These are phyloP conservation scores for Coenonympha glycerion DNA, from an alignment of 2,888 invertebrate species.

Conservation along the genomic window DNA sequence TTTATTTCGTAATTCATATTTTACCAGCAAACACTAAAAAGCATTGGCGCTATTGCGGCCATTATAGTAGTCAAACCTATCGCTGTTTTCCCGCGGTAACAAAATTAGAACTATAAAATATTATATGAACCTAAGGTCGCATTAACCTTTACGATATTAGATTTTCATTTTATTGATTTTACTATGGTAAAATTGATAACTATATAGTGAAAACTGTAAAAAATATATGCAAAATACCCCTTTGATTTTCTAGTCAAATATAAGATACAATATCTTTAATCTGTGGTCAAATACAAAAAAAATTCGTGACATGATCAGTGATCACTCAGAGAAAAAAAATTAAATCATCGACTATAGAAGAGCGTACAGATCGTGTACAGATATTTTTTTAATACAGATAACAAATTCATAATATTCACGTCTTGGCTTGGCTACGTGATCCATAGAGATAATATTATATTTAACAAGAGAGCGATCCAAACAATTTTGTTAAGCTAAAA, in stretches of 20 bases:
- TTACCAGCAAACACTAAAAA: constrained; percentile 61
- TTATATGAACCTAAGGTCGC: constrained; percentile 25
- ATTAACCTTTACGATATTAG: constrained; percentile 17
- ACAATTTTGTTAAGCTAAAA: no score
- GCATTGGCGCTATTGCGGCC: constrained; percentile 76
- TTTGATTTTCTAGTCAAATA: constrained; percentile 22
- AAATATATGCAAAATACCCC: constrained; percentile 24
- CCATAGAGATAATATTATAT: no score
- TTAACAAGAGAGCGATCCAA: no score
- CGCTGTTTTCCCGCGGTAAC: constrained; percentile 72
- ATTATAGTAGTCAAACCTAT: constrained; percentile 71
- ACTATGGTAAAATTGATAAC: constrained; percentile 11
- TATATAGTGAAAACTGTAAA: constrained; percentile 11
- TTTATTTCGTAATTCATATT: constrained; percentile 49
- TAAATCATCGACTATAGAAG: no score
- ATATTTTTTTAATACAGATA: no score
- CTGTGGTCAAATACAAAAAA: constrained; percentile 26
- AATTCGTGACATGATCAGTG: constrained; percentile 11
- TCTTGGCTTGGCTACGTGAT: no score
- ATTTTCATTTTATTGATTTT: constrained; percentile 16
- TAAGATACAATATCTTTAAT: no score
- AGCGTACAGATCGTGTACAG: no score
- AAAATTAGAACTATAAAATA: constrained; percentile 29
- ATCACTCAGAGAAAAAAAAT: no score
- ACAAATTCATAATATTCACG: no score